Base-by-base conservation (phyloP, 2,888 invertebrate genomes). In the Drosophila merina region DNA sequence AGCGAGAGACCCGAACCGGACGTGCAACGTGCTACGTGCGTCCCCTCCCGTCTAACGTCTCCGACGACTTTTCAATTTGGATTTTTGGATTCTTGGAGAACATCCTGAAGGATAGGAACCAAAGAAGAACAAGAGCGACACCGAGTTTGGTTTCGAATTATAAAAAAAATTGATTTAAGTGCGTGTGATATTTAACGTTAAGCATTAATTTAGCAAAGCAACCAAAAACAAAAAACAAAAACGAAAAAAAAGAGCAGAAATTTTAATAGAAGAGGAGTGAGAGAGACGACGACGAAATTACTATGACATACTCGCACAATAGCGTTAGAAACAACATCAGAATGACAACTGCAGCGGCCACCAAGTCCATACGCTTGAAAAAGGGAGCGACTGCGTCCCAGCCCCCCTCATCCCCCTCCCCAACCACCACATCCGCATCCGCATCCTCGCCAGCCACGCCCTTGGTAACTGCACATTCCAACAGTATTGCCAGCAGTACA, bases 271-370 rank as follows among this genome's bases (percentile, higher is more conserved):
- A 67, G 56, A 30, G 58, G 59, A 73, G 74, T 52, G 57, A 63
- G 49, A 71, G 26, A 67, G 51, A 56, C 74, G 72, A 71, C 62
- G 72, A 69, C 59, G 71, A 72, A 67, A 70, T 77, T 83, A 91
- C 88, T 88, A 91, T 91, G 91, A 91, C 91, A 88, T 91, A 91
- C 90, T 91, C 91, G 91, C 91, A 91, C 91, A 91, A 91, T 90
- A 90, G 88, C 87, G 90, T 90, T 89, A 90, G 90, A 86, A 90
- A 89, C 79, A 91, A 91, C 86, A 81, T 91, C 77, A 90, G 89
- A 88, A 90, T 90, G 89, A 89, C 90, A 88, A 89, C 89, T 86
- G 87, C 86, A 83, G 79, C 89, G 77, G 86, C 89, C 79, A 75
- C 89, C 83, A 88, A 88, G 79, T 88, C 88, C 78, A 88, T 80